Percentiles rank a stretch among this genome's conserved stretches.
These are phyloP conservation scores for Trematomus loennbergii DNA, from an alignment of 2,113 vertebrate species.

Conservation along the genomic window DNA sequence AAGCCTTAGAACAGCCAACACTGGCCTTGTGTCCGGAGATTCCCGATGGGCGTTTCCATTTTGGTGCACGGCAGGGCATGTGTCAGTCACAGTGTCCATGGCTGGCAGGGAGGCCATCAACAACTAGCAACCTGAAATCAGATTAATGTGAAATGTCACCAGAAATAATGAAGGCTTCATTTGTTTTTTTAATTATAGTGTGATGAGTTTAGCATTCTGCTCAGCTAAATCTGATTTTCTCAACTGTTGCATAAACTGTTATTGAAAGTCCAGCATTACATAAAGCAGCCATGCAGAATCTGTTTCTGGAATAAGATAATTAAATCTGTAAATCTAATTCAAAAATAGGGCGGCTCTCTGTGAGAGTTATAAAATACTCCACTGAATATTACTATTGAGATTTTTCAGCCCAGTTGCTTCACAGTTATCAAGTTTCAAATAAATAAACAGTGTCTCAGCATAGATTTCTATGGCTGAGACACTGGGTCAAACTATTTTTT, in stretches of 20 bases:
- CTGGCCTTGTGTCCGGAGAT: conserved; percentile 75
- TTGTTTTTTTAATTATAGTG: background rate
- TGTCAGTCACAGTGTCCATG: conserved; percentile 74
- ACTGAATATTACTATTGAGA: background rate
- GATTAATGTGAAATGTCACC: conserved; percentile 19
- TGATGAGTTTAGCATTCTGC: conserved; percentile 23
- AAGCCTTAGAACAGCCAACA: conserved; percentile 82
- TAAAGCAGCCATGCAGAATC: conserved; percentile 54
- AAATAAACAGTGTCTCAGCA: no score
- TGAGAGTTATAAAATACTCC: conserved; percentile 30
- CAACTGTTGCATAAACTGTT: conserved; percentile 51
- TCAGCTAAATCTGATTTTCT: conserved; percentile 10
- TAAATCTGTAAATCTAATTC: conserved; percentile 64
- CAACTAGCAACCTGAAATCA: conserved; percentile 45
- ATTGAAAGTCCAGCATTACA: conserved; percentile 44
- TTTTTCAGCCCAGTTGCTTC: background rate
- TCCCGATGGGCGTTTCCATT: conserved; percentile 81
- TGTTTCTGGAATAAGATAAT: conserved; percentile 47
- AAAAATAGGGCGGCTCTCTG: conserved; percentile 18
- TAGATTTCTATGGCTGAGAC: background rate
- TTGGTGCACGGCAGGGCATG: conserved; percentile 80
- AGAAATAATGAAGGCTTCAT: background rate
- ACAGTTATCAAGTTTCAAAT: no score
- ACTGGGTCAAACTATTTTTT: background rate
- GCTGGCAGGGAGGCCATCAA: conserved; percentile 60